Percentiles rank a stretch among this genome's conserved stretches.
phyloP scores from a whole-genome alignment of 2,888 invertebrate species.

The Blera fallax region DNA sequence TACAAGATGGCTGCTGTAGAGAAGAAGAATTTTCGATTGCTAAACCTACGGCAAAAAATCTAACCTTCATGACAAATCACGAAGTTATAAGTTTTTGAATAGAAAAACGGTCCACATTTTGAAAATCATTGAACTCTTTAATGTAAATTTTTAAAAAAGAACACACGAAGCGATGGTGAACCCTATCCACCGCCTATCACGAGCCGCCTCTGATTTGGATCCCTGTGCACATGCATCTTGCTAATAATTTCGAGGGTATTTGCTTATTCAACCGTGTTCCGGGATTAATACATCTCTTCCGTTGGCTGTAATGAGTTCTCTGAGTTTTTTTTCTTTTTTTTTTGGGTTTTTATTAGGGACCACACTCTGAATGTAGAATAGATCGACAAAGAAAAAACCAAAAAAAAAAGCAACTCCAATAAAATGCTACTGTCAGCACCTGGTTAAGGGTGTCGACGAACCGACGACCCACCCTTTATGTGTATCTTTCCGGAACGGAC shows the following conservation, averaged over 20 bases:
- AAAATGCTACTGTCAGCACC: slow-evolving; percentile 61
- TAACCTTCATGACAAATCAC: too few relatives aligned
- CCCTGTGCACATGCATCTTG: slow-evolving; percentile 3
- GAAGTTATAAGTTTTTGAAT: too few relatives aligned
- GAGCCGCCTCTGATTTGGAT: too few relatives aligned
- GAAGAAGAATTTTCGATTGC: too few relatives aligned
- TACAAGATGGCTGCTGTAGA: too few relatives aligned
- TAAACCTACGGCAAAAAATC: too few relatives aligned
- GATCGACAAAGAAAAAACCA: background rate
- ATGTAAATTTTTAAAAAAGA: too few relatives aligned
- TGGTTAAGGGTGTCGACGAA: slow-evolving; percentile 46
- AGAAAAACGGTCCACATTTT: too few relatives aligned
- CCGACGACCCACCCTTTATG: slow-evolving; percentile 15
- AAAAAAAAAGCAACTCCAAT: slow-evolving; percentile 8
- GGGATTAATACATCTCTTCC: slow-evolving; percentile 24
- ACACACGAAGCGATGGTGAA: too few relatives aligned
- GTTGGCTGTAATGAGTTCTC: slow-evolving; percentile 18
- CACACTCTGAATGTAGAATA: slow-evolving; percentile 31
- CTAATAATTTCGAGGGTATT: background rate
- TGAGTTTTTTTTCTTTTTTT: too few relatives aligned
- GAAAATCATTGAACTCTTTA: too few relatives aligned
- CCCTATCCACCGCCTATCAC: too few relatives aligned
- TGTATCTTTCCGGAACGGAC: slow-evolving; percentile 2
- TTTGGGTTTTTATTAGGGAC: background rate
- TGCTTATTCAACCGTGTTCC: slow-evolving; percentile 23